Percentiles rank a stretch among this genome's conserved stretches.
Conservation (phyloP, 2,113 vertebrate genomes). For the Menura novaehollandiae region DNA sequence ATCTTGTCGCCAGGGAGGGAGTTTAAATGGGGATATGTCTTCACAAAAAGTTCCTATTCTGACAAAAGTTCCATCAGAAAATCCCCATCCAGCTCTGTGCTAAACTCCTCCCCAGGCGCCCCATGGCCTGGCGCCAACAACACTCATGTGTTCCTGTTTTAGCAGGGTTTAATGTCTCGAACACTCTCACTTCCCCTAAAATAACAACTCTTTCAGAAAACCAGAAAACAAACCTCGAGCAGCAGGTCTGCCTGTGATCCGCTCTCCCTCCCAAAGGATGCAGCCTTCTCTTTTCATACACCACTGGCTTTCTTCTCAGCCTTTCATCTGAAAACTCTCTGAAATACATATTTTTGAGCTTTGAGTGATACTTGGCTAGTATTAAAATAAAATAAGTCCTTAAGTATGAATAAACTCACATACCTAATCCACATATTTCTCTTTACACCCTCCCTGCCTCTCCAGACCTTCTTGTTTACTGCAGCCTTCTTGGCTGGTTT, state of each 20-base stretch:
- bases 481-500: background rate
- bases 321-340: background rate
- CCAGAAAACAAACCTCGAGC: background rate
- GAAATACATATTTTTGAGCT: background rate
- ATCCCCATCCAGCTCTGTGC: background rate
- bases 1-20: background rate
- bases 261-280: background rate
- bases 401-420: background rate
- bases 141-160: background rate
- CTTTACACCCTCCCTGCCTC: background rate
- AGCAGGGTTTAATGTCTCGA: background rate
- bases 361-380: background rate
- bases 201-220: background rate
- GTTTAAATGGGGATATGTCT: background rate
- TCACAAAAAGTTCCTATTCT: background rate
- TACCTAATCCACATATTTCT: background rate
- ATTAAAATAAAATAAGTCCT: background rate
- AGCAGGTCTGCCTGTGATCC: background rate
- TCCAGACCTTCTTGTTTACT: background rate
- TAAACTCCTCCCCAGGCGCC: background rate
- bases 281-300: background rate
- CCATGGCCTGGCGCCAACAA: background rate
- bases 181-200: background rate
- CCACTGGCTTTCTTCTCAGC: background rate
- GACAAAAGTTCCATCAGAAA: conserved; percentile 9